These are phyloP conservation scores for Mormyrus proboscirostris DNA, from an alignment of 2,797 vertebrate genomes.

Conservation along the genomic window DNA sequence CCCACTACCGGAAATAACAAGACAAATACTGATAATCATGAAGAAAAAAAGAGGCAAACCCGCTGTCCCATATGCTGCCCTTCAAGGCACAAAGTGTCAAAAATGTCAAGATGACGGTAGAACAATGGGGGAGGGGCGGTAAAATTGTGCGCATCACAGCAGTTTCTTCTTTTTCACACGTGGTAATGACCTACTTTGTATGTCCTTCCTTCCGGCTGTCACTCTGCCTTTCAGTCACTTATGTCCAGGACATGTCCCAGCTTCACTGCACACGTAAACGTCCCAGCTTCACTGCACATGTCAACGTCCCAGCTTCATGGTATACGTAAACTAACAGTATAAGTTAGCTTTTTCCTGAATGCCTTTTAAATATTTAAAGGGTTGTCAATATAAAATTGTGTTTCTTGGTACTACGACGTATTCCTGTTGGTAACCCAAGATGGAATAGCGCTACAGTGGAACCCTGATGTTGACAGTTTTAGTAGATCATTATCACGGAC, in stretches of 20 bases:
- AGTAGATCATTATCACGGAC: neutral
- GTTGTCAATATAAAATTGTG: constrained; percentile 16
- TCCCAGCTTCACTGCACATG: no score
- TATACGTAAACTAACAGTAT: neutral
- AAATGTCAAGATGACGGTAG: neutral
- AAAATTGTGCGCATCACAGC: neutral
- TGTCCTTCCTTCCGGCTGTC: neutral
- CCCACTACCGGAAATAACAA: neutral
- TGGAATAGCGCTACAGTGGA: constrained; percentile 32
- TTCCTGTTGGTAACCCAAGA: constrained; percentile 27
- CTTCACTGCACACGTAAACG: no score
- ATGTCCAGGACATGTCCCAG: neutral
- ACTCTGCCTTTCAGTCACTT: neutral
- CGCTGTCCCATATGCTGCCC: neutral
- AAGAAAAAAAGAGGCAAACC: neutral
- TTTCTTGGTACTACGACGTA: constrained; percentile 33
- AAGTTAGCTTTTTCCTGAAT: neutral
- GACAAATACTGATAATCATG: neutral
- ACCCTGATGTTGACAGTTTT: neutral
- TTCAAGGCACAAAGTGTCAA: neutral
- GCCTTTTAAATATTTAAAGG: constrained; percentile 23
- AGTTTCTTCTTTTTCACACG: neutral
- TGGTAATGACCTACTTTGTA: neutral
- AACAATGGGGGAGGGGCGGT: no score
- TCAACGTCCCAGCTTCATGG: no score